Base-by-base conservation (phyloP, 2,888 invertebrate genomes). In the Lithophane semibrunnea region DNA sequence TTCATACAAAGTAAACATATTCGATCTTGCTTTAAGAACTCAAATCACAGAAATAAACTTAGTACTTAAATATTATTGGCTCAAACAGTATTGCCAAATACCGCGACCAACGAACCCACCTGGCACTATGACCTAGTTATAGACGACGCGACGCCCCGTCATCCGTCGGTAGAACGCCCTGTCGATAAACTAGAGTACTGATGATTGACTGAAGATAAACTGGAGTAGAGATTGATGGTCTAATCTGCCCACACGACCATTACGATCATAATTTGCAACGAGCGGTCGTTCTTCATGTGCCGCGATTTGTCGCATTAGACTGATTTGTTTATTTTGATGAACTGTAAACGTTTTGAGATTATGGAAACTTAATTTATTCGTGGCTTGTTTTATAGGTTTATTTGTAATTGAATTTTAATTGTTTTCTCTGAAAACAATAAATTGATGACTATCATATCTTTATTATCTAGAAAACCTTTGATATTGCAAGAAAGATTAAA, bases 231-330 rank as follows among this genome's bases (percentile, higher is more conserved):
- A n/a, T n/a, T n/a, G n/a, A n/a, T n/a, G n/a, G n/a, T n/a, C 78
- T 87, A 88, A 92, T 90, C 91, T 88, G 86, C 91, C 92, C 91
- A 93, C 92, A 90, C 92, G 86, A 88, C 80, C 82, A 86, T 86
- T 85, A 67, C 79, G 81, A 78, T 80, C 79, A 85, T 86, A 86
- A 87, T 83, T 88, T 80, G 82, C 82, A 77, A 83, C 70, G 37
- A 79, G 70, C 67, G 42, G 49, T 63, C 69, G 73, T 72, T 65
- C 54, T 37, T 78, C 69, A 64, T 73, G 58, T 73, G 21, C 29
- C 21, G 47, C 71, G 52, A 76, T 87, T 87, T 84, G 80, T 84
- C 77, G 58, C 52, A 9, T 13, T 37, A 13, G 24, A 75, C 69
- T 56, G 65, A 66, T 75, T 75, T 84, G 60, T 73, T 73, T 60